These are phyloP conservation scores for Metridium senile DNA, from an alignment of 92 coral and sea anemone species.

Conservation along the genomic window DNA sequence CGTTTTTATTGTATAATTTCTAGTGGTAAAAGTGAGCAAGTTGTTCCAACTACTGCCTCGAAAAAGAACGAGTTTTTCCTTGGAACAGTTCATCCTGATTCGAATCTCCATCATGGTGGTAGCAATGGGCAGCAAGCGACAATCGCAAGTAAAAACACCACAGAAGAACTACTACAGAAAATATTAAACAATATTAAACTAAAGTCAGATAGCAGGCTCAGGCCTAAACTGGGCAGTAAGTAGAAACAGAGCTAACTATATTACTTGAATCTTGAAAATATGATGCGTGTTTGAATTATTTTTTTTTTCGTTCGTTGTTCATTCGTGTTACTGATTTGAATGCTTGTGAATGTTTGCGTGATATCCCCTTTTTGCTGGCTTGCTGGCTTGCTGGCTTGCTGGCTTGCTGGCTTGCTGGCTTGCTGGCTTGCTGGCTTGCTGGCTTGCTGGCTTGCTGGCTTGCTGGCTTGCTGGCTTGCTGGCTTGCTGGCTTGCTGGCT, in stretches of 20 bases:
- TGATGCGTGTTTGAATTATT: too few relatives aligned
- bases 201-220: constrained; percentile 71
- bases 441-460: too few relatives aligned
- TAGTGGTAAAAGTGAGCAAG: background rate
- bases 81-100: constrained; percentile 12
- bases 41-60: background rate
- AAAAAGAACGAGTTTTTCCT: constrained; percentile 4
- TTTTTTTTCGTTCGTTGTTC: too few relatives aligned
- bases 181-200: constrained; percentile 73
- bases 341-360: too few relatives aligned
- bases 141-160: constrained; percentile 22
- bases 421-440: too few relatives aligned
- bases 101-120: background rate
- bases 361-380: too few relatives aligned
- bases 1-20: background rate
- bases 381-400: too few relatives aligned
- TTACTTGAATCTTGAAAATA: background rate
- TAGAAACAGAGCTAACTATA: background rate
- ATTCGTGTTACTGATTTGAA: too few relatives aligned
- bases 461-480: too few relatives aligned
- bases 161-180: constrained; percentile 44
- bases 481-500: too few relatives aligned
- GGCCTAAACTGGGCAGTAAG: constrained; percentile 79
- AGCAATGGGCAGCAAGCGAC: background rate
- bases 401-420: too few relatives aligned